These are phyloP conservation scores for Mycetomoellerius zeteki DNA, from an alignment of 1,140 invertebrate species.

Conservation along the genomic window DNA sequence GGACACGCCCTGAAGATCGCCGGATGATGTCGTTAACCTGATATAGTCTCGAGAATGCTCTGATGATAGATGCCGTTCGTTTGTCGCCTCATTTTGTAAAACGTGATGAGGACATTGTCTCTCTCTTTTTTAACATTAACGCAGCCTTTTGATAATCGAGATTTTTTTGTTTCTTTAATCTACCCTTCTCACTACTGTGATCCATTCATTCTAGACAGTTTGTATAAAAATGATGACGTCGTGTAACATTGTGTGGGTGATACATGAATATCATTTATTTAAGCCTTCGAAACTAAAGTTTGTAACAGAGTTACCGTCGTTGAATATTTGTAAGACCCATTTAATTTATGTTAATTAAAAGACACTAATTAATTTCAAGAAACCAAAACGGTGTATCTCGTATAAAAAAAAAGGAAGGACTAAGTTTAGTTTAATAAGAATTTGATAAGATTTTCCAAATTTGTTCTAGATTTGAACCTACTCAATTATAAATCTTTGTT, in stretches of 20 bases:
- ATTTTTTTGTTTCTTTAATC: conserved; percentile 17
- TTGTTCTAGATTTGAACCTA: too few relatives aligned
- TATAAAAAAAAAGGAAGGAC: too few relatives aligned
- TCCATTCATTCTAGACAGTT: not conserved
- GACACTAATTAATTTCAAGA: too few relatives aligned
- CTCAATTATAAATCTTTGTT: too few relatives aligned
- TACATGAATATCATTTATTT: conserved; percentile 25
- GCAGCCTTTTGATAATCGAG: not conserved
- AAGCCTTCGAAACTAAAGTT: too few relatives aligned
- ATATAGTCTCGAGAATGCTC: conserved; percentile 30
- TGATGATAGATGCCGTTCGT: conserved; percentile 1
- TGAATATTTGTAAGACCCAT: too few relatives aligned
- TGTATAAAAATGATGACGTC: not conserved
- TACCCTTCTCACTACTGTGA: not conserved
- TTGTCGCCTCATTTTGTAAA: conserved; percentile 34
- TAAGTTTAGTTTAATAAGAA: too few relatives aligned
- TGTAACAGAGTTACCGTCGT: too few relatives aligned
- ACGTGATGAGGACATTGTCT: not conserved
- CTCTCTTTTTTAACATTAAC: not conserved
- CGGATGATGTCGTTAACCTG: conserved; percentile 60
- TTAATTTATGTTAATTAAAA: too few relatives aligned
- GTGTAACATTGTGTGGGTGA: not conserved
- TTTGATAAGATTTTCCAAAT: too few relatives aligned
- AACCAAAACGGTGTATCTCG: too few relatives aligned
- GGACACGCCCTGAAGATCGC: conserved; percentile 33